A percentile compares a stretch with the other conserved stretches of the same genome.
Evolutionary conservation across 1,140 invertebrate species (phyloP).

Genomic region (Pseudomyrmex cubaensis): DNA sequence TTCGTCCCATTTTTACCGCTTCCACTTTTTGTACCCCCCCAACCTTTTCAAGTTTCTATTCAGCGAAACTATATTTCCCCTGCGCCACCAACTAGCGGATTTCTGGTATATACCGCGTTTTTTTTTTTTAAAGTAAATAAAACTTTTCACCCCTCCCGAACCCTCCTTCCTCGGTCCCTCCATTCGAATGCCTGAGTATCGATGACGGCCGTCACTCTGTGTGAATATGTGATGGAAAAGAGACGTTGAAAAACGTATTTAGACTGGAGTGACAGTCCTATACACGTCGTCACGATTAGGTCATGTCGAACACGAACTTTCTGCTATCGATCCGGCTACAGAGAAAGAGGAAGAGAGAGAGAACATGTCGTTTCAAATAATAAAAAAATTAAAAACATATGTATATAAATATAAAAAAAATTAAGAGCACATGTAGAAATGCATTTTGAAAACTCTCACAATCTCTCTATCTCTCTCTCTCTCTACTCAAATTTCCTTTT

Average conservation of each 20-base stretch:
- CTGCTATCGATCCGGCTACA: background rate
- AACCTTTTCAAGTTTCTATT: slow-evolving; percentile 30
- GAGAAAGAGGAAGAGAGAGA: too few relatives aligned
- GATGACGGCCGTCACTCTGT: slow-evolving; percentile 62
- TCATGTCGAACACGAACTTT: slow-evolving; percentile 41
- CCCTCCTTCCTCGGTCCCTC: background rate
- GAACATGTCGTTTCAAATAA: background rate
- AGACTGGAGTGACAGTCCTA: slow-evolving; percentile 49
- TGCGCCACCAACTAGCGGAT: slow-evolving; percentile 56
- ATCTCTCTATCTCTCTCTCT: too few relatives aligned
- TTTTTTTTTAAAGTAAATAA: slow-evolving; percentile 68
- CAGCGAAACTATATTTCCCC: slow-evolving; percentile 70
- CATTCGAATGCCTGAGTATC: slow-evolving; percentile 62
- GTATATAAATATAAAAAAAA: too few relatives aligned
- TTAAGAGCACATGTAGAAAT: too few relatives aligned
- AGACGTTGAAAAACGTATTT: slow-evolving; percentile 57
- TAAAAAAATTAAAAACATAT: background rate
- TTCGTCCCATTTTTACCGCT: slow-evolving; percentile 42
- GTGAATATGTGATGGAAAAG: slow-evolving; percentile 51
- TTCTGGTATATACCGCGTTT: slow-evolving; percentile 69
- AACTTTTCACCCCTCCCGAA: slow-evolving; percentile 58
- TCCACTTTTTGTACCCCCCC: background rate
- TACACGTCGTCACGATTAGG: slow-evolving; percentile 46
- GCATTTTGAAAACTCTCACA: too few relatives aligned
- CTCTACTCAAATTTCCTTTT: too few relatives aligned